Base-by-base conservation (phyloP, 2,797 vertebrate genomes). In the Sebastes flavidus region DNA sequence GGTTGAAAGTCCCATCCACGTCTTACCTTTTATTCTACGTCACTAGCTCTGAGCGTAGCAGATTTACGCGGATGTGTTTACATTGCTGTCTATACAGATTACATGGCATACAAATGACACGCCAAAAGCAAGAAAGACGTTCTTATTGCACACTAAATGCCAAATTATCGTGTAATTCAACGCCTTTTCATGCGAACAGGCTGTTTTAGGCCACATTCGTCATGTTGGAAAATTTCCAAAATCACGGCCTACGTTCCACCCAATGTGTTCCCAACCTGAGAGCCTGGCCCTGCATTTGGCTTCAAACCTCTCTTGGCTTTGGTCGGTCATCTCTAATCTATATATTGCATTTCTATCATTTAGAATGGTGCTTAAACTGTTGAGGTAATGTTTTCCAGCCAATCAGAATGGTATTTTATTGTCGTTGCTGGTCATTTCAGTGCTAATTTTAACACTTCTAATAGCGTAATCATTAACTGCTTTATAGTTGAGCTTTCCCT, bases 171-270 rank as follows among this genome's bases (percentile, higher is more conserved):
- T 46, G 42, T 46, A 1, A 46, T 46, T 4, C 42, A 46, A 46
- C 16, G 16, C 6, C 42, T 18, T 46, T 46, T 8, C 42, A 46
- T 18, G 16, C 42, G 0, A 0, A 16, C 38, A 42, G 38, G 38
- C 38, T 42, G 38, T 42, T 42, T 42, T 16, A 42, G 1, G 38
- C 38, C 38, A 42, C 38, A 6, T 42, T 13, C 1, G 14, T 42
- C 38, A 42, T 42, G 6, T 16, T 42, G 38, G 38, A 42, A 42
- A 16, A 42, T 42, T 42, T 6, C 0, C 16, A 42, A 42, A 16
- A 0, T 42, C 38, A 27, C 0, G 0, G 6, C 25, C 25, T 59
- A 1, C 5, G 8, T 12, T 18, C 8, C 8, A 56, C 1, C 9
- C 34, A 18, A 2, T 20, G 32, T 13, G 11, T 8, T 34, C 54